phyloP scores from a whole-genome alignment of 2,888 invertebrate genomes.

The Parthenolecanium corni region DNA sequence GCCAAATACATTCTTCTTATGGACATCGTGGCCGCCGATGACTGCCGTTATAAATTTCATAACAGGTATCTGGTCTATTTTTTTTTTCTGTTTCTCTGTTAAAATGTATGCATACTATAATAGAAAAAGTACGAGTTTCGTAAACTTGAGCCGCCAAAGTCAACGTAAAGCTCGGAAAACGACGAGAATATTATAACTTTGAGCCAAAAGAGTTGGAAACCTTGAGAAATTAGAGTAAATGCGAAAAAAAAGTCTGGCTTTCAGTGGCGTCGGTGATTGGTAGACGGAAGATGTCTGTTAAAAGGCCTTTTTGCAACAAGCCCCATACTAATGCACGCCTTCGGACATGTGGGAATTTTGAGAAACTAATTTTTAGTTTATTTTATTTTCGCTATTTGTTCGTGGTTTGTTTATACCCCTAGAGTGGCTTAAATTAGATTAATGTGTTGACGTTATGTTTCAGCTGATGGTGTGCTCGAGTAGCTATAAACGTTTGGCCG shows the following conservation, averaged over 20 bases:
- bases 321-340: slow-evolving; percentile 9
- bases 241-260: neutral
- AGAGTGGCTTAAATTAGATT: neutral
- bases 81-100: slow-evolving; percentile 26
- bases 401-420: too few species aligned
- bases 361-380: neutral
- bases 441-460: too few species aligned
- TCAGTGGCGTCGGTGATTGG: too few species aligned
- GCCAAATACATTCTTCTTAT: slow-evolving; percentile 94
- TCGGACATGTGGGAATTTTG: neutral
- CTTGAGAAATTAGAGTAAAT: neutral
- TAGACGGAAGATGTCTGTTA: neutral
- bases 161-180: too few species aligned
- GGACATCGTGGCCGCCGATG: slow-evolving; percentile 94
- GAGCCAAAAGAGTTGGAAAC: too few species aligned
- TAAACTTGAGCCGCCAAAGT: neutral
- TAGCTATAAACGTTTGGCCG: neutral
- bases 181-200: too few species aligned
- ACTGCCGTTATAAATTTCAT: slow-evolving; percentile 90
- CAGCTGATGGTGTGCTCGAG: neutral
- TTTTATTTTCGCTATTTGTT: neutral
- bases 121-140: neutral
- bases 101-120: neutral
- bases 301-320: slow-evolving; percentile 1
- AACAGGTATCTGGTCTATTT: slow-evolving; percentile 55